These are phyloP conservation scores for Disparrhopalites patrizii DNA, from an alignment of 2,888 invertebrate genomes.

Conservation along the genomic window DNA sequence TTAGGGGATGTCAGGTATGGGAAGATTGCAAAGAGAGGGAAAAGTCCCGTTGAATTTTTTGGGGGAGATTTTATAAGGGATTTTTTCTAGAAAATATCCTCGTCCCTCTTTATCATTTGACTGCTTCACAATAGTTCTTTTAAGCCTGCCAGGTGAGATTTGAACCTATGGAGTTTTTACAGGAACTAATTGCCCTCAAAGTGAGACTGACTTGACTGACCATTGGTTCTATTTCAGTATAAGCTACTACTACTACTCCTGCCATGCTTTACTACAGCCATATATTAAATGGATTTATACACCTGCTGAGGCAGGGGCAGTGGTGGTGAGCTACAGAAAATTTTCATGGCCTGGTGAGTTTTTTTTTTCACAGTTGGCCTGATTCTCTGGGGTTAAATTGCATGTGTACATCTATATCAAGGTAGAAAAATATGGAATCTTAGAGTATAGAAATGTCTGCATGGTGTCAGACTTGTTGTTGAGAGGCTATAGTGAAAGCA, in stretches of 20 bases:
- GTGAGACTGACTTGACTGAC: slow-evolving; percentile 14
- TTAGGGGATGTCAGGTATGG: too few species aligned
- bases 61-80: too few species aligned
- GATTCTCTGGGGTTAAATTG: slow-evolving; percentile 29
- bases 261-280: neutral
- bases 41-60: too few species aligned
- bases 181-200: slow-evolving; percentile 21
- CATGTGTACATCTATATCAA: neutral
- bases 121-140: too few species aligned
- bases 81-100: too few species aligned
- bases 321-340: slow-evolving; percentile 7
- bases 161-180: too few species aligned
- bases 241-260: neutral
- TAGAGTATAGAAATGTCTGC: neutral
- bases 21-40: too few species aligned
- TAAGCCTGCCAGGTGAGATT: too few species aligned
- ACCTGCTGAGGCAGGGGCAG: neutral
- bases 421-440: neutral
- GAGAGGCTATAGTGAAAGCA: slow-evolving; percentile 24
- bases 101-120: too few species aligned
- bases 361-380: slow-evolving; percentile 31
- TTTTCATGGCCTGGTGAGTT: slow-evolving; percentile 27
- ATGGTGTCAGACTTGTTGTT: slow-evolving; percentile 13
- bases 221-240: slow-evolving; percentile 5
- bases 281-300: slow-evolving; percentile 7